Evolutionary conservation across 2,888 invertebrate genomes (phyloP).

Genomic region (Strigamia crassipes): DNA sequence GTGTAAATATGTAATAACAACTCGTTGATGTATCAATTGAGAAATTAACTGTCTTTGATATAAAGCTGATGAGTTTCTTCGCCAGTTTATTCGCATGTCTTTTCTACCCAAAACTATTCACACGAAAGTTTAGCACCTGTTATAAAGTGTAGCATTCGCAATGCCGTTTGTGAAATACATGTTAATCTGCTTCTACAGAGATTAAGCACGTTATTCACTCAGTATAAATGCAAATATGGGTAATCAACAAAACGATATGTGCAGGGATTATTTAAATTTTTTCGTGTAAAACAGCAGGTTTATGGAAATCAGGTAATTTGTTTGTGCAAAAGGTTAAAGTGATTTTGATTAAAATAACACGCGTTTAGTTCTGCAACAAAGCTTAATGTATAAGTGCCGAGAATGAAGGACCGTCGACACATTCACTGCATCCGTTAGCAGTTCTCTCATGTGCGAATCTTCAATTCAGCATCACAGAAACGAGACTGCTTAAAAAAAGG

Average conservation of each 20-base stretch:
- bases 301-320: neutral
- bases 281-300: neutral
- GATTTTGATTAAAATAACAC: neutral
- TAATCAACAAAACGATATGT: neutral
- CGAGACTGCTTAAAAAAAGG: too few relatives aligned
- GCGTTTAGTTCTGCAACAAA: neutral
- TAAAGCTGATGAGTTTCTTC: neutral
- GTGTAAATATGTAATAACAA: neutral
- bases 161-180: neutral
- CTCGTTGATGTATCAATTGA: neutral
- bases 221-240: neutral
- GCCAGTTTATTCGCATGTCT: neutral
- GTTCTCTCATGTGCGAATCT: neutral
- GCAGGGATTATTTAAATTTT: neutral
- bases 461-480: too few relatives aligned
- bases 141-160: neutral
- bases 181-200: neutral
- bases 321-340: neutral
- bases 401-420: neutral
- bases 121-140: neutral
- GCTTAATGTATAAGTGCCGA: neutral
- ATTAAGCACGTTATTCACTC: neutral
- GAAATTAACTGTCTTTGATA: neutral
- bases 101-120: neutral
- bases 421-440: neutral